A percentile compares a stretch with the other conserved stretches of the same genome.
phyloP scores from a whole-genome alignment of 1,140 invertebrate species.

The Eupeodes corollae region DNA sequence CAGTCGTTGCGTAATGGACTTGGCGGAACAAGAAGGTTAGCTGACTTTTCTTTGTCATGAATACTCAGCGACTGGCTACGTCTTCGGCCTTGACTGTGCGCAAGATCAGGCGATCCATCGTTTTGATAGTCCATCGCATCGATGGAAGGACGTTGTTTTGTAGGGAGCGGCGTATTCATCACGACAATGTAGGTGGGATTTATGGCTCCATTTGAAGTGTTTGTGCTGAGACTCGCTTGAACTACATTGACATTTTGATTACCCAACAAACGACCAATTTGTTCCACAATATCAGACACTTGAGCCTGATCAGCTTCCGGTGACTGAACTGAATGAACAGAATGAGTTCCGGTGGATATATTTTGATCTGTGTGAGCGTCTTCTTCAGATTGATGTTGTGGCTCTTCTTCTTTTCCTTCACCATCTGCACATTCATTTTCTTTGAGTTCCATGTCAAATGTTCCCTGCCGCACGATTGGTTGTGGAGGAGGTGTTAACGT shows the following conservation, averaged over 20 bases:
- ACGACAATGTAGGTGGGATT: constrained; percentile 10
- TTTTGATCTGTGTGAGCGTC: too few species aligned
- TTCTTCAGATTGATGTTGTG: not conserved
- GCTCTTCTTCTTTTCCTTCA: not conserved
- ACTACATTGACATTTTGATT: not conserved
- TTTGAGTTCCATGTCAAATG: constrained; percentile 6
- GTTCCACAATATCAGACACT: constrained; percentile 8
- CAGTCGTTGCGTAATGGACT: not conserved
- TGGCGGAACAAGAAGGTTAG: not conserved
- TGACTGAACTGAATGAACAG: too few species aligned
- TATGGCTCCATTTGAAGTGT: not conserved
- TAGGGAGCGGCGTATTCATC: constrained; percentile 1
- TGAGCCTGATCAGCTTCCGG: not conserved
- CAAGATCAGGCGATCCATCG: constrained; percentile 1
- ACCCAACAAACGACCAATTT: constrained; percentile 5
- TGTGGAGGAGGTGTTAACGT: not conserved
- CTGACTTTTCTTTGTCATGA: constrained; percentile 8
- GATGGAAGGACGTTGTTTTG: not conserved
- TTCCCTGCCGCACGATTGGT: constrained; percentile 8
- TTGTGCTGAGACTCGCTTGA: not conserved
- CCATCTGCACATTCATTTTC: not conserved
- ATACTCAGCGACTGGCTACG: constrained; percentile 8
- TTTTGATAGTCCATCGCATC: not conserved
- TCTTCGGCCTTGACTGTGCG: not conserved
- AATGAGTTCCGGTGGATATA: too few species aligned